Evolutionary conservation across 2,888 invertebrate genomes (phyloP), one percentile per base, ranked within the genome.

Genomic region (Euplagia quadripunctaria): DNA sequence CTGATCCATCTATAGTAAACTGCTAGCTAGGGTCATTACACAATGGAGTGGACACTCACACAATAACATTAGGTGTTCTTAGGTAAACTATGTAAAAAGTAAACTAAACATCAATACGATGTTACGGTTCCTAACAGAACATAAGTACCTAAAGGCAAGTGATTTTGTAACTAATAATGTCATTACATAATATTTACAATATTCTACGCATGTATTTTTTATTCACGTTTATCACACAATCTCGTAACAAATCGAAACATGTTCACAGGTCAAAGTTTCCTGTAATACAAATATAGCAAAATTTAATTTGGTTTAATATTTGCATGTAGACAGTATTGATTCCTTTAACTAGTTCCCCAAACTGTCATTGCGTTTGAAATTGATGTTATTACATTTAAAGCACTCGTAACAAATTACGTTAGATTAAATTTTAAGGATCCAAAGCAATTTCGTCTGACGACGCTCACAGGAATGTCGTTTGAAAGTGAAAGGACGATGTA

Each of bases 401-500:
- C 74, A 68, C 71, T 73, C 68, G 73, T 76, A 76, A 81, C 81
- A 80, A 83, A 84, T 82, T 72, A 73, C 72, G 55, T 81, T 80
- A 77, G 74, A 76, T 81, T 80, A 72, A 76, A 79, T 74, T 78
- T 75, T 64, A 75, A 76, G 64, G 64, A 67, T 75, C 73, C 20
- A 76, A 46, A 78, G 76, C 66, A 64, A 77, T 80, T 78, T 49
- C 31, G 16, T 49, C 70, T 58, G 70, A 71, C 70, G 58, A 61
- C 64, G 64, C 64, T 68, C 74, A 73, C 46, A 75, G 74, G 80
- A 84, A 79, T 83, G 82, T 80, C 65, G 80, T 89, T 87, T 80
- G 88, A 90, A 92, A 92, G 91, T 92, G 91, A 93, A 91, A 90
- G 90, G 90, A 90, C 87, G 84, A 78, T 69, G 75, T 70, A 83